A percentile compares a stretch with the other conserved stretches of the same genome.
Evolutionary conservation across 2,797 vertebrate genomes (phyloP).

Genomic region (Gadopsis marmoratus): DNA sequence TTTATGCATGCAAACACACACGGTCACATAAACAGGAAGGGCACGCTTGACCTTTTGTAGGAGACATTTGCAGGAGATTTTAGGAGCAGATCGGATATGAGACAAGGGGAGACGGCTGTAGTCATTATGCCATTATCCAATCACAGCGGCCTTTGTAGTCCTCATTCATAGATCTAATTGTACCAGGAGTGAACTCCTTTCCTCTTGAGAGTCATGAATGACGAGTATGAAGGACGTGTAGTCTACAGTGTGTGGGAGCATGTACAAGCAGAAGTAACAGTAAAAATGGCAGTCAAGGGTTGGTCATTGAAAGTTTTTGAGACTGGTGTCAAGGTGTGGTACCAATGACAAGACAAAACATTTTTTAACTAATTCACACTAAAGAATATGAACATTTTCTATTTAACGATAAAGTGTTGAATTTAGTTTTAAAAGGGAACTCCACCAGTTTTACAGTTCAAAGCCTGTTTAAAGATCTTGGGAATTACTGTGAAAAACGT

Average conservation of each 20-base stretch:
- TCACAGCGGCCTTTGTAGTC: conserved; percentile 49
- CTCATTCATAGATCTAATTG: conserved; percentile 49
- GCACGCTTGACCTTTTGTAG: conserved; percentile 49
- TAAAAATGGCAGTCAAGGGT: not conserved
- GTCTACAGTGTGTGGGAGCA: not conserved
- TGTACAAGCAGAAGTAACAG: not conserved
- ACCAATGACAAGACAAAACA: not conserved
- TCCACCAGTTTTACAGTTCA: no score
- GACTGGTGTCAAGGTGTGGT: not conserved
- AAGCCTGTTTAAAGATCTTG: no score
- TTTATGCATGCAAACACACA: conserved; percentile 5
- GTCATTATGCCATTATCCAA: conserved; percentile 68
- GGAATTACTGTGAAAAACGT: no score
- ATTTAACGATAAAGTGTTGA: not conserved
- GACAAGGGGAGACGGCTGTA: conserved; percentile 53
- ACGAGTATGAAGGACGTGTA: not conserved
- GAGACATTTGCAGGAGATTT: conserved; percentile 30
- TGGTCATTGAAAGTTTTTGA: not conserved
- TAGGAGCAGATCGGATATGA: conserved; percentile 65
- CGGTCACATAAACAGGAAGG: conserved; percentile 65
- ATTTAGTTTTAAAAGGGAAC: conserved; percentile 1
- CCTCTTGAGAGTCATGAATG: conserved; percentile 3
- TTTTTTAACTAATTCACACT: not conserved
- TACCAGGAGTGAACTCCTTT: conserved; percentile 9
- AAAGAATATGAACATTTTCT: not conserved